These are phyloP conservation scores for Rhineura floridana DNA, from an alignment of 2,113 vertebrate species.

Conservation along the genomic window DNA sequence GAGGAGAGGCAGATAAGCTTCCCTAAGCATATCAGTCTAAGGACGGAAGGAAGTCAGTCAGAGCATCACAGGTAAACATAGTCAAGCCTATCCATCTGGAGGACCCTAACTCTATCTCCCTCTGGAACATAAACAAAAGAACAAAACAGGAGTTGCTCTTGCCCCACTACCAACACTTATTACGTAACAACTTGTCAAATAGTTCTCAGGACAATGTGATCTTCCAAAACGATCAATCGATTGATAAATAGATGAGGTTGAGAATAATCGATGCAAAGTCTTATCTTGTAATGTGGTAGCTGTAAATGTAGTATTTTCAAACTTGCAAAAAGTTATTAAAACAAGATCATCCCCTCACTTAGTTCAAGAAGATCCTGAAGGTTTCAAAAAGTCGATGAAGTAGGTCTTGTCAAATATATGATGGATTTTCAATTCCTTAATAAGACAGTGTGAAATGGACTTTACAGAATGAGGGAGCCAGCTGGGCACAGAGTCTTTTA, in stretches of 20 bases:
- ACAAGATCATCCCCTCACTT: background rate
- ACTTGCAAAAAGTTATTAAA: background rate
- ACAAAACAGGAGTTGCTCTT: too few species aligned
- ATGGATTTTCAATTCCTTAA: slow-evolving; percentile 5
- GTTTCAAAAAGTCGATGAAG: slow-evolving; percentile 9
- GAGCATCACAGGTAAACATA: too few species aligned
- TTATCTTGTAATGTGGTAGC: background rate
- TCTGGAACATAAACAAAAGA: too few species aligned
- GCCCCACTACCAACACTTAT: too few species aligned
- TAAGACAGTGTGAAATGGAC: slow-evolving; percentile 33
- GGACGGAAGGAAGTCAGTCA: too few species aligned
- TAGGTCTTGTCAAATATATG: background rate
- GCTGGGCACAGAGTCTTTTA: background rate
- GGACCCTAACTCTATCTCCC: too few species aligned
- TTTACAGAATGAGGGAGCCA: background rate
- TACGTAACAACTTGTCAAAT: too few species aligned
- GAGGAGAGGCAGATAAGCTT: too few species aligned
- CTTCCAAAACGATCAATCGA: background rate
- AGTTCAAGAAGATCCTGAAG: slow-evolving; percentile 10
- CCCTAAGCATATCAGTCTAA: too few species aligned
- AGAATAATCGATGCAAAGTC: background rate
- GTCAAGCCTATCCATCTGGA: too few species aligned
- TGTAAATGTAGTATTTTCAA: background rate
- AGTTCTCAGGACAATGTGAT: background rate
- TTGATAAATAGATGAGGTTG: background rate